Conservation (phyloP, 2,797 vertebrate species). For the Anguilla anguilla region DNA sequence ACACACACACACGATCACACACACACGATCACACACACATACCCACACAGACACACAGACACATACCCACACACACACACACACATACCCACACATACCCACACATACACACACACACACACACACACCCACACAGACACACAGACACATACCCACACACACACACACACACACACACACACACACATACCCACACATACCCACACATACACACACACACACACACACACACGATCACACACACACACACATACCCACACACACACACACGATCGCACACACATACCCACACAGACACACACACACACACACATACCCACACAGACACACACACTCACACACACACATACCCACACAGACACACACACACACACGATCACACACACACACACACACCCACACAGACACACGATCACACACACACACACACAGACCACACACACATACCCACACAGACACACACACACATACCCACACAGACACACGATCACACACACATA, state of each 20-base stretch:
- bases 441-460: slow-evolving; percentile 19
- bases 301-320: background rate
- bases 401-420: no score
- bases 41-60: no score
- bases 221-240: no score
- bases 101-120: background rate
- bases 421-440: background rate
- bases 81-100: no score
- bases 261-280: background rate
- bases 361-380: background rate
- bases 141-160: background rate
- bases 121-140: background rate
- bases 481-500: background rate
- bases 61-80: no score
- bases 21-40: background rate
- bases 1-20: background rate
- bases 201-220: background rate
- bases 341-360: background rate
- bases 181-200: background rate
- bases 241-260: background rate
- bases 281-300: background rate
- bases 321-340: background rate
- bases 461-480: background rate
- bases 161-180: background rate
- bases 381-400: background rate